These are phyloP conservation scores for Trematocara zebra DNA, from an alignment of 2,113 vertebrate genomes.

Conservation along the genomic window DNA sequence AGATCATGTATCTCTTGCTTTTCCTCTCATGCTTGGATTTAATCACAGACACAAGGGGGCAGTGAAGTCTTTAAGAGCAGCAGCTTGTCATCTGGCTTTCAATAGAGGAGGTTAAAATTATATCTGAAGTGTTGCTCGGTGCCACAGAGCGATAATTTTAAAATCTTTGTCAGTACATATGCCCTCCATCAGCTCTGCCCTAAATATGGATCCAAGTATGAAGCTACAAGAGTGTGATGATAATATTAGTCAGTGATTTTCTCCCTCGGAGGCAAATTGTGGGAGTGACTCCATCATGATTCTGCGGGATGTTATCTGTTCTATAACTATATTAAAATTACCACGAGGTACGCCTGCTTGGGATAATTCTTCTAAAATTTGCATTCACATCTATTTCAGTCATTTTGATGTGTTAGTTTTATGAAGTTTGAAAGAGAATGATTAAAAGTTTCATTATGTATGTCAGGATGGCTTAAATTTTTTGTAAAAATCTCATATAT, in stretches of 20 bases:
- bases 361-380: background rate
- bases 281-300: constrained; percentile 16
- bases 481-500: background rate
- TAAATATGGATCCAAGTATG: constrained; percentile 37
- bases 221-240: constrained; percentile 37
- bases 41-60: constrained; percentile 37
- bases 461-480: background rate
- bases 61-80: constrained; percentile 20
- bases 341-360: background rate
- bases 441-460: background rate
- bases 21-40: background rate
- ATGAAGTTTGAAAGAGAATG: background rate
- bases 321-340: background rate
- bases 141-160: constrained; percentile 31
- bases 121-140: constrained; percentile 41
- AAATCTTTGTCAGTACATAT: constrained; percentile 40
- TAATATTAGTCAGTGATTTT: constrained; percentile 47
- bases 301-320: constrained; percentile 15
- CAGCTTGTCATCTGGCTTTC: background rate
- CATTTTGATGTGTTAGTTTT: background rate
- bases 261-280: background rate
- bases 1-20: background rate
- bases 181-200: constrained; percentile 29
- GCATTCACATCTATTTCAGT: background rate
- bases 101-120: constrained; percentile 43